A percentile compares a stretch with the other conserved stretches of the same genome.
Conservation (phyloP, 1,140 invertebrate genomes). For the Laodelphax striatellus region DNA sequence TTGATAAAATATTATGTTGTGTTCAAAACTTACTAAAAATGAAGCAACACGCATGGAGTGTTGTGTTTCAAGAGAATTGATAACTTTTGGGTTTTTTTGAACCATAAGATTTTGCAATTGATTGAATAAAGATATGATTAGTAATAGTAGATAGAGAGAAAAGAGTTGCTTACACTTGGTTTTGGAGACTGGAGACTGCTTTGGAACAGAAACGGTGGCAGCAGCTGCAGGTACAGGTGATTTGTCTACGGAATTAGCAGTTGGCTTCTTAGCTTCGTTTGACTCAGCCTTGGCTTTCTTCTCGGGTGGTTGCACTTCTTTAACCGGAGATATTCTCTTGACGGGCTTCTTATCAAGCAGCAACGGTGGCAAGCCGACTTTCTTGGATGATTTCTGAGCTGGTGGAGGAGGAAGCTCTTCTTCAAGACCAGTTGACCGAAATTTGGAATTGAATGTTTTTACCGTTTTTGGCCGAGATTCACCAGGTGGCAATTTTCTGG, state of each 20-base stretch:
- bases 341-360: slow-evolving; percentile 35
- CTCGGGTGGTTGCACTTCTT: slow-evolving; percentile 42
- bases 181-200: slow-evolving; percentile 71
- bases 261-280: slow-evolving; percentile 22
- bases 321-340: slow-evolving; percentile 16
- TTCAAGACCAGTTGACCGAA: slow-evolving; percentile 71
- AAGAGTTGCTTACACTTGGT: slow-evolving; percentile 70
- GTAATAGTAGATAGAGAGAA: background rate
- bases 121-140: too few relatives aligned
- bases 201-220: slow-evolving; percentile 40
- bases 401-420: slow-evolving; percentile 49
- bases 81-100: too few relatives aligned
- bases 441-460: slow-evolving; percentile 78
- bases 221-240: background rate
- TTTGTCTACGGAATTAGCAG: too few relatives aligned
- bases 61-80: too few relatives aligned
- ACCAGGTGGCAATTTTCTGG: slow-evolving; percentile 42
- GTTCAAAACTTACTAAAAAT: too few relatives aligned
- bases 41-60: too few relatives aligned
- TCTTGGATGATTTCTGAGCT: slow-evolving; percentile 11
- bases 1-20: too few relatives aligned
- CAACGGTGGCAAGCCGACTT: slow-evolving; percentile 50
- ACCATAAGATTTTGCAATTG: too few relatives aligned
- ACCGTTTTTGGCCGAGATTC: slow-evolving; percentile 67
- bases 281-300: slow-evolving; percentile 56